Base-by-base conservation (phyloP, 2,113 vertebrate species). In the Brevimyrus niger region DNA sequence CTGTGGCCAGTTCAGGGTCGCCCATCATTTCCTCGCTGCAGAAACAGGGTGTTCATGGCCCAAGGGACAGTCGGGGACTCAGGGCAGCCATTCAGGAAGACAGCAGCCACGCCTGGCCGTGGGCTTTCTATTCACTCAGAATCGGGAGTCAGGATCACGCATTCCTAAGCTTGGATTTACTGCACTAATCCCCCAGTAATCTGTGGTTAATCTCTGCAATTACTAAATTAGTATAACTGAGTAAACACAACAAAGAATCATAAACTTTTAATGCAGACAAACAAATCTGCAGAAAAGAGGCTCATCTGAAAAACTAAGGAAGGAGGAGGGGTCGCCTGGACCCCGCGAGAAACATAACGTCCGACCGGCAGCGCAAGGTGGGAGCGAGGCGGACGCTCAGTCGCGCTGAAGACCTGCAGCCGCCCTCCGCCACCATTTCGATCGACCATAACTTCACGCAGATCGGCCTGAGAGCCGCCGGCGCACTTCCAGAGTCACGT, bases 1-100 rank as follows among this genome's bases (percentile, higher is more conserved):
- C 98, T 0, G 97, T 96, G 55, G 91, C 91, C 13, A 99, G 95
- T 69, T 99, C 98, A 38, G 93, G 92, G 89, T 99, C 96, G n/a
- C 97, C 97, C 98, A 99, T 99, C 98, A 99, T 99, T 93, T 99
- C 98, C 44, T 61, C 38, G 89, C 98, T 99, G 88, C 92, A 88
- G 90, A 21, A 53, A 27, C 88, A 88, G 17, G 17, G 19, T 11
- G 69, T 9, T 88, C 46, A 80, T 31, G 48, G 88, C 6, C 4
- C 46, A 31, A 17, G 11, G 46, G 65, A 80, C 35, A 13, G 5
- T 47, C 6, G 87, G 17, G 23, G 47, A 17, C 38, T 23, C 44
- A 44, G 31, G 38, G 44, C 46, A 50, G 48, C 5, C 23, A 51
- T 35, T 35, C 7, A 10, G 35, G 35, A 83, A 46, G 19, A 21